Base-by-base conservation (phyloP, 2,888 invertebrate species). In the Pemphredon lugubris region DNA sequence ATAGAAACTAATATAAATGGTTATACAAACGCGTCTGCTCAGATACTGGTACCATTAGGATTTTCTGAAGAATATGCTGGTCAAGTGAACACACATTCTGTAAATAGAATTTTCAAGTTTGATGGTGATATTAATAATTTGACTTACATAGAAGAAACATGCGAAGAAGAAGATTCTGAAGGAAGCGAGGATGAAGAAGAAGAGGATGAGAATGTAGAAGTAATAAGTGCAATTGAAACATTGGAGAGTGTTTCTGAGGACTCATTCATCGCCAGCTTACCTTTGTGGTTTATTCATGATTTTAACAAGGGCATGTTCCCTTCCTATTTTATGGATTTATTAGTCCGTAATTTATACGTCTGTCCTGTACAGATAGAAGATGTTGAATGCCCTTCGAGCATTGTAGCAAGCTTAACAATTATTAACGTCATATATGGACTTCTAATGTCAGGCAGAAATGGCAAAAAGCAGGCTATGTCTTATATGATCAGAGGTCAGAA, bases 361-460 rank as follows among this genome's bases (percentile, higher is more conserved):
- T 93, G 93, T 76, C 91, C 91, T 51, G 93, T 94, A 0, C 95
- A 95, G 90, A 92, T 95, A 4, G 96, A 96, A 88, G 93, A 95
- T 86, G 93, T 92, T 81, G 87, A 88, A 2, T 91, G 92, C 45
- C 90, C 91, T 2, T 92, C 94, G 70, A 92, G 94, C 5, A 93
- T 93, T 78, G 83, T 91, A 5, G 91, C 93, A 58, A 91, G 92
- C 26, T 84, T 94, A 70, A 92, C 93, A 11, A 92, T 96, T 71
- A 81, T 96, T 37, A 90, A 91, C 78, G 92, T 92, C 66, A 92
- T 94, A 51, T 93, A 91, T 73, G 87, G 89, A 1, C 67, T 92
- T 14, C 61, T 92, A 2, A 81, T 61, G 11, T 68, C 79, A 7
- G 78, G 59, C 9, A 42, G 54, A 21, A 21, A 63, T 32, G 64